Evolutionary conservation across 1,140 invertebrate species (phyloP), one percentile per base, ranked within the genome.

Genomic region (Cydia fagiglandana): DNA sequence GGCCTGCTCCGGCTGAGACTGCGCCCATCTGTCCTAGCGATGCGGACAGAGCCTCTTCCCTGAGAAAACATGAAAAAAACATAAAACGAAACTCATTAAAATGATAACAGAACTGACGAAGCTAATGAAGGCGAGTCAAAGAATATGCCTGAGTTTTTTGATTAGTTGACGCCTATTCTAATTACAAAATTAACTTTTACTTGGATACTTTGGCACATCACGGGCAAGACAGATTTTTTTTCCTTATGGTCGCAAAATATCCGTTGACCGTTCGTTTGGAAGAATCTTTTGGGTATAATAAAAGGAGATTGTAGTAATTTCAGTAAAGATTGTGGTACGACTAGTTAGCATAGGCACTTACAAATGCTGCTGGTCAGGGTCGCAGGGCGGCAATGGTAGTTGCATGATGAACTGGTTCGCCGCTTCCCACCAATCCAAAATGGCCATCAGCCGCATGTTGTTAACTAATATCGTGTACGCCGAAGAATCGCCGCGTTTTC

Each of bases 381-480:
- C 90, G 3, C 83, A 84, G 24, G 85, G 50, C 13, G 90, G 86
- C 64, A 83, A 82, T 50, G 91, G 90, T 70, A 91, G 85, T 84
- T 92, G 91, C 91, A 91, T 88, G 74, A 99, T 93, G 89, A 98
- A 99, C 81, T 98, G 95, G 81, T 95, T 95, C 0, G 97, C 94
- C 12, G 96, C 95, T 86, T 98, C 95, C 95, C 98, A 96, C 97
- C 98, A 99, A 90, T 99, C 98, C 81, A 99, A 94, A 68, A 99
- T 96, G 0, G 97, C 96, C 94, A 99, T 98, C 5, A 99, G 91
- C 70, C 98, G 94, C 97, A 99, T 99, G 86, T 99, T 98, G 88
- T 99, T 99, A 3, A 99, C 93, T 20, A 99, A 92, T 75, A 99
- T 96, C 0, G 98, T 99, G 75, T 98, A 98, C 77, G 96, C 96